Base-by-base conservation (phyloP, 2,113 vertebrate genomes). In the Lethenteron reissneri region DNA sequence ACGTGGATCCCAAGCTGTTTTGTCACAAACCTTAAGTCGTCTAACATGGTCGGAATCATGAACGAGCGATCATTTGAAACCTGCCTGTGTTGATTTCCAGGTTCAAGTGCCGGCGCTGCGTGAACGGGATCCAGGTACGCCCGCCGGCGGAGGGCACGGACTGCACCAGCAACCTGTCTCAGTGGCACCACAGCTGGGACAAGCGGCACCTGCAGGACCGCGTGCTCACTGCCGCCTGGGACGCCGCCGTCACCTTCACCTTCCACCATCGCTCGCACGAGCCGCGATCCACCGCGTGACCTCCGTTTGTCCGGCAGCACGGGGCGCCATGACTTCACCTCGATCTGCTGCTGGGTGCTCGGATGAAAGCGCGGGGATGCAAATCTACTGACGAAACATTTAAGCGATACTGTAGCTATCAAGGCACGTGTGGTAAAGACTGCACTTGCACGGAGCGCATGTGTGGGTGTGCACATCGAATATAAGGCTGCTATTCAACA, bases 191-290 rank as follows among this genome's bases (percentile, higher is more conserved):
- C 74, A 87, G 84, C 69, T 83, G 82, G 0, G 85, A 91, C 69
- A 94, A 87, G 77, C 82, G 83, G 59, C 86, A 91, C 1, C 82
- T 99, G 74, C 84, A 76, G 75, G 94, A 99, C 80, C 76, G 82
- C 0, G 85, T 92, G 74, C 79, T 99, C 21, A 85, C 83, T 75
- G 83, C 88, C 10, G 87, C 90, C 0, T 99, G 94, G 94, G 88
- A 92, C 2, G 85, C 85, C 2, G 64, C n/a, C 64, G 79, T 99
- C 71, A 88, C 87, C 25, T 99, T 99, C 10, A 80, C 88, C 41
- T 99, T 97, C 76, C 85, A 99, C 71, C 92, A 97, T 60, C 81
- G 83, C 74, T 99, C 94, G 17, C 94, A 99, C 0, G 85, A 95
- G 72, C 8, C 64, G n/a, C 64, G 64, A n/a, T 10, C 64, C 25